These are phyloP conservation scores for Megastigmus dorsalis DNA, from an alignment of 2,888 invertebrate genomes.

Conservation along the genomic window DNA sequence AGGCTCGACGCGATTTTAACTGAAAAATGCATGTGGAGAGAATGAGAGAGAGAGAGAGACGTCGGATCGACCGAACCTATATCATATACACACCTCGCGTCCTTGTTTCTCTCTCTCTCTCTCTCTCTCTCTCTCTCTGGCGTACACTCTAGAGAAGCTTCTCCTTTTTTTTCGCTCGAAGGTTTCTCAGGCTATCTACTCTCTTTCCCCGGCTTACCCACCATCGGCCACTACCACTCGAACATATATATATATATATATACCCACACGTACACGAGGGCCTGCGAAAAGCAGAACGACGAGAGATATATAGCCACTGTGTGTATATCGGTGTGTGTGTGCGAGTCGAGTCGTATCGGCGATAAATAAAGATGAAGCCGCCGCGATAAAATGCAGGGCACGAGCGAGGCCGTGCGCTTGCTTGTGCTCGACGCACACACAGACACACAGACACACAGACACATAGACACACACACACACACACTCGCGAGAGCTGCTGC, in stretches of 20 bases:
- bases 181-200: conserved; percentile 6
- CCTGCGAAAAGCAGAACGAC: conserved; percentile 10
- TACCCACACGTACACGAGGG: too few relatives aligned
- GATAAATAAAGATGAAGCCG: conserved; percentile 68
- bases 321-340: too few relatives aligned
- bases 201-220: not conserved
- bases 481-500: conserved; percentile 49
- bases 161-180: not conserved
- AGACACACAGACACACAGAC: not conserved
- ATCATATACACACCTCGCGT: not conserved
- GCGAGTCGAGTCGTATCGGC: conserved; percentile 63
- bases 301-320: too few relatives aligned
- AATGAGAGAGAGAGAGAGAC: not conserved
- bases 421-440: conserved; percentile 51
- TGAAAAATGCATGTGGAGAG: too few relatives aligned
- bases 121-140: not conserved
- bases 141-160: not conserved
- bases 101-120: not conserved
- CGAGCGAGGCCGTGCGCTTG: conserved; percentile 51
- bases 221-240: not conserved
- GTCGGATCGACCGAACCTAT: not conserved
- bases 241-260: not conserved
- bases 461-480: not conserved
- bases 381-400: conserved; percentile 67
- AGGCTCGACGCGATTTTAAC: too few relatives aligned